phyloP scores from a whole-genome alignment of 2,888 invertebrate species.

The Odontomyia ornata region DNA sequence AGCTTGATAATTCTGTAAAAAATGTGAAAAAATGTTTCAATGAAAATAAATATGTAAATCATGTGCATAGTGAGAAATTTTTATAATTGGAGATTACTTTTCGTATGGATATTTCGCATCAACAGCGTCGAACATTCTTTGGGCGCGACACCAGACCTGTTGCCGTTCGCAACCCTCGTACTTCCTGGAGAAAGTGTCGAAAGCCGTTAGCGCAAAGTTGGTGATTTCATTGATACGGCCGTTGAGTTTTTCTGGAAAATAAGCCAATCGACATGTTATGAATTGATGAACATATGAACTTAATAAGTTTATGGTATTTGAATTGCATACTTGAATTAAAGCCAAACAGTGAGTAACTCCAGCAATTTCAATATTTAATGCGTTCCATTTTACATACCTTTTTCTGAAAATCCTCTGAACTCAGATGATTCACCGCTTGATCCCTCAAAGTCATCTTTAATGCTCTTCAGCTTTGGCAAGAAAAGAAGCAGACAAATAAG shows the following conservation, averaged over 20 bases:
- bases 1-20: conserved; percentile 45
- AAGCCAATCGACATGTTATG: conserved; percentile 6
- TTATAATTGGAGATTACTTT: conserved; percentile 45
- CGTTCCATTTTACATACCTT: conserved; percentile 30
- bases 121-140: conserved; percentile 46
- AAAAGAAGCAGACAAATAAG: conserved; percentile 79
- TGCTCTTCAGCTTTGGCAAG: conserved; percentile 71
- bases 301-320: not conserved
- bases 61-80: not conserved
- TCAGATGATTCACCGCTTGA: conserved; percentile 17
- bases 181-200: conserved; percentile 51
- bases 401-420: conserved; percentile 39
- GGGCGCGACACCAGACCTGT: conserved; percentile 50
- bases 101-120: conserved; percentile 50
- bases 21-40: not conserved
- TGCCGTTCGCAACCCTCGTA: conserved; percentile 49
- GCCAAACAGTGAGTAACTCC: no score
- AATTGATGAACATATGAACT: no score
- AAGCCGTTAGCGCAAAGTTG: conserved; percentile 64
- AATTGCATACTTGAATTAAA: no score
- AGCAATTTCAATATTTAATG: not conserved
- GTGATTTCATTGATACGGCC: conserved; percentile 65
- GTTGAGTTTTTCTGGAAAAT: conserved; percentile 59
- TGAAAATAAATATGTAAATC: not conserved
- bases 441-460: conserved; percentile 57